phyloP scores from a whole-genome alignment of 1,140 invertebrate species.

The Drosophila biarmipes region DNA sequence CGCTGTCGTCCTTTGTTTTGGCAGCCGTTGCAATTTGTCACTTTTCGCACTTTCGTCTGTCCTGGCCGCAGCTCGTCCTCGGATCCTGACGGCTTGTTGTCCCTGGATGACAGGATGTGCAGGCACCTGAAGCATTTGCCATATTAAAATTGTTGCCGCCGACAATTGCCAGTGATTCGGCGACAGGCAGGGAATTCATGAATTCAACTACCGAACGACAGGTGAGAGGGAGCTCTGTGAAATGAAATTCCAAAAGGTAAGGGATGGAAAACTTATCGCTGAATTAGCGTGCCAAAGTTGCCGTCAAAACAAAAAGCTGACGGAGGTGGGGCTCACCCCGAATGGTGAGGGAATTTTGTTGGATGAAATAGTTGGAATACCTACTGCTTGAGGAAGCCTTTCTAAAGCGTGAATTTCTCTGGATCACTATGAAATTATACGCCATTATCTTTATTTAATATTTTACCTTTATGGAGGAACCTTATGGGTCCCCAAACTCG shows the following conservation, averaged over 20 bases:
- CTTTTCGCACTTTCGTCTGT: constrained; percentile 60
- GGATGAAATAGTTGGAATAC: constrained; percentile 19
- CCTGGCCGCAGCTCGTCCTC: constrained; percentile 7
- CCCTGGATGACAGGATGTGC: constrained; percentile 37
- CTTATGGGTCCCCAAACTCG: not conserved
- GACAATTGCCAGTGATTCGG: constrained; percentile 57
- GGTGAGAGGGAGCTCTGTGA: constrained; percentile 35
- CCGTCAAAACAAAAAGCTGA: constrained; percentile 35
- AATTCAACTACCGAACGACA: constrained; percentile 40
- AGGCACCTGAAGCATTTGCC: constrained; percentile 64
- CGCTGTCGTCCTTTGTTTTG: constrained; percentile 39
- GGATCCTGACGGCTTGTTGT: constrained; percentile 15
- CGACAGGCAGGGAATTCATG: constrained; percentile 41
- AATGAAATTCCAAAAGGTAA: constrained; percentile 54
- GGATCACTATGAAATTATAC: not conserved
- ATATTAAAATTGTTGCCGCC: constrained; percentile 70
- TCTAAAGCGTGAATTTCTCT: not conserved
- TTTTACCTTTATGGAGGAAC: not conserved
- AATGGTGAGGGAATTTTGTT: constrained; percentile 9
- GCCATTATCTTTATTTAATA: not conserved
- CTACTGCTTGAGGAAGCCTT: not conserved
- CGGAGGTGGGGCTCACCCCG: not conserved
- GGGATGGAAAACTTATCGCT: constrained; percentile 48
- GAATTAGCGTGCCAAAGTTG: constrained; percentile 65
- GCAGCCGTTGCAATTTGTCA: constrained; percentile 68